Base-by-base conservation (phyloP, 2,113 vertebrate genomes). In the Hystrix cristata region DNA sequence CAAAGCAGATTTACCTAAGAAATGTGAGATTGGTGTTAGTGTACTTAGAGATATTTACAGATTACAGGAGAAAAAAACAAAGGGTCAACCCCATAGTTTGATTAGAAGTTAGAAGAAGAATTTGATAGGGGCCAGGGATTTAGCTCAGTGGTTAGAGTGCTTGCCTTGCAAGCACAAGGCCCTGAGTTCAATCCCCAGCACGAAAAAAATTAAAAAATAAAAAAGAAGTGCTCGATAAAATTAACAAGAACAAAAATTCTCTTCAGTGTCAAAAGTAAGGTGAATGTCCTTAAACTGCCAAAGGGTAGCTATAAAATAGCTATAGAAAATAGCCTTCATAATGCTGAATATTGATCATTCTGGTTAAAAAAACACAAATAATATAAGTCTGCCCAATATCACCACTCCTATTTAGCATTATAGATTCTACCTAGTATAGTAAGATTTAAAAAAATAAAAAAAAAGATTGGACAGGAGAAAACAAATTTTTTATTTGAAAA, bases 51-150 rank as follows among this genome's bases (percentile, higher is more conserved):
- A 48, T 27, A 96, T 80, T 81, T 80, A 90, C 21, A 85, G 18
- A 67, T 81, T 88, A 93, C 90, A 76, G 34, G 4, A 69, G 59
- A 48, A n/a, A 84, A 96, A 96, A 87, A 60, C 16, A 82, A 59
- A 89, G 55, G 43, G 64, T 57, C 18, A 90, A 84, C 7, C 64
- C 5, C 89, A 18, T 62, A 93, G 25, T 15, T 83, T 83, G 38
- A 38, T 38, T 38, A 38, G 38, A 38, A 38, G 38, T 38, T 21
- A 79, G 55, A 85, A 92, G 76, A 97, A 79, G 25, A 10, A 23
- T 46, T 74, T 76, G 46, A 38, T 38, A 38, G 38, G 38, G 38
- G 38, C 38, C 38, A 38, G 38, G 38, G 38, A 38, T 38, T 38
- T 38, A 38, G 38, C 38, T 38, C 38, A 38, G 38, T 38, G 38